Evolutionary conservation across 2,888 invertebrate species (phyloP), one percentile per base, ranked within the genome.

Genomic region (Zygothrica quintamaculata): DNA sequence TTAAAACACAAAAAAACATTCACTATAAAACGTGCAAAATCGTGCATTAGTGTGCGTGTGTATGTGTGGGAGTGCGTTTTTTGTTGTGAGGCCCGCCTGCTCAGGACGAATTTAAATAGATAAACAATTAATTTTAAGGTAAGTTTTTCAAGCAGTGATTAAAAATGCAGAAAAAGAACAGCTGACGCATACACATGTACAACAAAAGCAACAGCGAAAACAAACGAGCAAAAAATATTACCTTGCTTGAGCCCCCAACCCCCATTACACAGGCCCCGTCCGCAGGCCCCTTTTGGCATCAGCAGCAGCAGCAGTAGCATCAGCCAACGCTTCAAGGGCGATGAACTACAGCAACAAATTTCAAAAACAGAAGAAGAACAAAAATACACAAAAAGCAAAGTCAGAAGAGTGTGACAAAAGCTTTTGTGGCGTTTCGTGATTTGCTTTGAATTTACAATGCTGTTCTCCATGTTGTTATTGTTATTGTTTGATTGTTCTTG

Each of bases 271-370:
- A 73, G 74, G 71, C 72, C 74, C 74, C 72, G 69, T 55, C 58
- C 3, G 48, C 50, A 18, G 18, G 26, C 42, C 57, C 46, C 53
- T 72, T 51, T 65, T 74, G 64, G 57, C 67, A n/a, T n/a, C n/a
- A n/a, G n/a, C n/a, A n/a, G n/a, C n/a, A 58, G 60, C 74, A 42
- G 15, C 18, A 65, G 65, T 58, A 75, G 65, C 26, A 65, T 62
- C 64, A 75, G 65, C 61, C 64, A 60, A 39, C 64, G 60, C 71
- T 72, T 74, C 80, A 79, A 84, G 84, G 80, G 77, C 84, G 80
- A 72, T 82, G 77, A 80, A 82, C 80, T 71, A 65, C 74, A 79
- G 77, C 65, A 79, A 69, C 52, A 66, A 53, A 42, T 13, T 43
- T 12, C n/a, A 42, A 26, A 40, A 51, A 47, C 52, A 59, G 39